phyloP scores from a whole-genome alignment of 1,140 invertebrate genomes.

The Kradibia gibbosae region DNA sequence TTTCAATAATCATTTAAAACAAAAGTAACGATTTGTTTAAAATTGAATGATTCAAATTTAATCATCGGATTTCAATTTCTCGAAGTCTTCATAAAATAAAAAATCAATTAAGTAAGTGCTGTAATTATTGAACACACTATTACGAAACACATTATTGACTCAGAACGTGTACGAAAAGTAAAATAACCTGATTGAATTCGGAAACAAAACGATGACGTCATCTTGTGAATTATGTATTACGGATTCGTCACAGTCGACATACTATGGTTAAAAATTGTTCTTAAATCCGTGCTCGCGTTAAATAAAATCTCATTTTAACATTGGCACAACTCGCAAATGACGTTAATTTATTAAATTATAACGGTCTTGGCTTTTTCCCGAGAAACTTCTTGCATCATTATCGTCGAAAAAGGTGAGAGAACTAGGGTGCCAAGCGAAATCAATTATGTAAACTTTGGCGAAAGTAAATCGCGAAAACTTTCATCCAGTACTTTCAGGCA shows the following conservation, averaged over 20 bases:
- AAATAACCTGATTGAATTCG: background rate
- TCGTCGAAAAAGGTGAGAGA: background rate
- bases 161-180: background rate
- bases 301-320: background rate
- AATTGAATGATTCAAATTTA: no score
- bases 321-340: conserved; percentile 5
- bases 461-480: conserved; percentile 1
- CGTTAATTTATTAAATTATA: conserved; percentile 45
- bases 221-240: background rate
- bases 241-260: background rate
- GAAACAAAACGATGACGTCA: background rate
- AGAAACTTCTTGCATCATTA: conserved; percentile 5
- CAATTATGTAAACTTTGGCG: conserved; percentile 45
- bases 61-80: no score
- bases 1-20: no score
- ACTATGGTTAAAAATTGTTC: background rate
- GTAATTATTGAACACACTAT: no score
- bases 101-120: no score
- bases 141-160: background rate
- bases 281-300: background rate
- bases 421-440: conserved; percentile 17
- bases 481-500: conserved; percentile 5
- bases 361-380: background rate
- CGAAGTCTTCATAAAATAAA: no score
- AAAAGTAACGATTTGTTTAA: no score